Evolutionary conservation across 1,140 invertebrate species (phyloP).

Genomic region (Grapholita molesta): DNA sequence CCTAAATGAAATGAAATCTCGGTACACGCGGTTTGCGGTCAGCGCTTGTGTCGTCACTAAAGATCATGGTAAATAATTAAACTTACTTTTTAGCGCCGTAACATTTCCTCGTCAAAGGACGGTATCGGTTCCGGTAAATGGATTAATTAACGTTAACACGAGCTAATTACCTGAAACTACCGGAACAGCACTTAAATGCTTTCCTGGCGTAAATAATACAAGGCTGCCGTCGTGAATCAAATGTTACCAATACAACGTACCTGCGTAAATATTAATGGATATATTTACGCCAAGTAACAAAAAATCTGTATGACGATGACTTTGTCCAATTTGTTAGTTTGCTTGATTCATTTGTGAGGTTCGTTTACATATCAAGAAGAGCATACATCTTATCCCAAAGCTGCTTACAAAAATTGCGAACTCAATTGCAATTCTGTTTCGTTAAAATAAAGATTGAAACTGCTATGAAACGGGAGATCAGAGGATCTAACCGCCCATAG

Average conservation of each 20-base stretch:
- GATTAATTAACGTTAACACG: conserved; percentile 28
- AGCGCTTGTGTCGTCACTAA: conserved; percentile 14
- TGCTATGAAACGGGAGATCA: too few relatives aligned
- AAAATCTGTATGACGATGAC: conserved; percentile 2
- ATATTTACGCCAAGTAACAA: neutral
- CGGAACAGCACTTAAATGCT: conserved; percentile 7
- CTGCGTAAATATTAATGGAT: neutral
- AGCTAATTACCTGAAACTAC: conserved; percentile 28
- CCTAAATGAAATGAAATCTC: conserved; percentile 15
- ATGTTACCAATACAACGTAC: neutral
- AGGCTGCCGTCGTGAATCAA: neutral
- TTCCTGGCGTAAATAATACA: neutral
- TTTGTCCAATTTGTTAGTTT: neutral
- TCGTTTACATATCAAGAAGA: neutral
- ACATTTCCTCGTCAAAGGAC: conserved; percentile 37
- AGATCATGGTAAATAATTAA: conserved; percentile 34
- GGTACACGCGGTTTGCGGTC: conserved; percentile 7
- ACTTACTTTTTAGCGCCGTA: conserved; percentile 29
- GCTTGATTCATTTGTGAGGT: conserved; percentile 6
- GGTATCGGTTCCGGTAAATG: conserved; percentile 32
- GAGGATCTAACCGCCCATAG: too few relatives aligned
- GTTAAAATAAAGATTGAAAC: too few relatives aligned
- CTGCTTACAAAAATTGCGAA: too few relatives aligned
- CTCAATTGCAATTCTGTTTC: too few relatives aligned
- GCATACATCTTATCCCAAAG: neutral